Evolutionary conservation across 2,797 vertebrate species (phyloP), one percentile per base, ranked within the genome.

Genomic region (Scyliorhinus canicula): DNA sequence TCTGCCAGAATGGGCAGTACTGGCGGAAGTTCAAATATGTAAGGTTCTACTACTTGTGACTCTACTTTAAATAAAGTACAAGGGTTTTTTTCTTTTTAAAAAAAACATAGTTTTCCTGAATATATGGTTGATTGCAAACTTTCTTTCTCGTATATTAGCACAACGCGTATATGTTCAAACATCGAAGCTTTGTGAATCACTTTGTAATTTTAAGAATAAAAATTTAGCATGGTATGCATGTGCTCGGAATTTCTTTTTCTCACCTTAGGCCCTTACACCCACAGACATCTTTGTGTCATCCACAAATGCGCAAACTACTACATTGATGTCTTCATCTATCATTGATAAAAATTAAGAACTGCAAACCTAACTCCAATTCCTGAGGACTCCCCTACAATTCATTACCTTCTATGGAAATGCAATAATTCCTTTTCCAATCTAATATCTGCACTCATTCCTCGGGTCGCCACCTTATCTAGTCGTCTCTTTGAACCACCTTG

Each of bases 21-120:
- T 96, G 97, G 97, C 95, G 98, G 98, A 96, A 98, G 98, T 95
- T 98, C 98, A 95, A 98, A 97, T 96, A 98, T 98, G 98, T 98
- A 97, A 97, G 97, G 95, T 94, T 94, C 31, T 35, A 52, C 65
- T 69, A 50, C 11, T 47, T 55, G 26, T 9, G 16, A n/a, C 55
- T 31, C 47, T 86, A 65, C 57, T 67, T 93, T 63, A 16, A 47
- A 65, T 44, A 19, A 93, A 69, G 63, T 60, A 40, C 57, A n/a
- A 12, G 69, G 5, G 55, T 90, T 90, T 21, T 57, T 90, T 26
- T 55, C 16, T 21, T 26, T 50, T 8, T 24, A 47, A 50, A 52
- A 85, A 26, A 85, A 12, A 19, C 0, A 21, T n/a, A 24, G 14
- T n/a, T 52, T 85, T 50, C 6, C 47, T 85, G 47, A 85, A 1